Percentiles rank a stretch among this genome's conserved stretches.
Evolutionary conservation across 2,113 vertebrate species (phyloP).

Genomic region (Sialia sialis): DNA sequence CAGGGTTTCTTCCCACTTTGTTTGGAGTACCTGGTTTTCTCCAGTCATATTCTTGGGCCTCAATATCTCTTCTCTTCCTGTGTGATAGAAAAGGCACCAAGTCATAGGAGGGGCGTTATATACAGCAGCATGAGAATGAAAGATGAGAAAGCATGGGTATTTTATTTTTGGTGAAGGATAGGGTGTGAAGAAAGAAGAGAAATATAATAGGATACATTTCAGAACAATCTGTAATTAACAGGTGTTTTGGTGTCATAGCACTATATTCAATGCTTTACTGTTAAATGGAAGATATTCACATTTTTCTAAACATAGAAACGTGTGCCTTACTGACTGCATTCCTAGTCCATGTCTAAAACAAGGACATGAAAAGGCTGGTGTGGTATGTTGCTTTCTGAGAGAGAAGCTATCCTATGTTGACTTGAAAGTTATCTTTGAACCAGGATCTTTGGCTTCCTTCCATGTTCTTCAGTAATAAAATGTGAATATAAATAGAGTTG

Average conservation of each 20-base stretch:
- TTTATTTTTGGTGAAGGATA: conserved; percentile 48
- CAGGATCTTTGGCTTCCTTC: conserved; percentile 39
- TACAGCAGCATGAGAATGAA: conserved; percentile 16
- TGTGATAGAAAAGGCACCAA: neutral
- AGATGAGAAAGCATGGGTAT: conserved; percentile 38
- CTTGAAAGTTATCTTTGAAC: conserved; percentile 63
- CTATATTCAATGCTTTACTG: conserved; percentile 43
- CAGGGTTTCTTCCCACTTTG: neutral
- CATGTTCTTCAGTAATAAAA: conserved; percentile 58
- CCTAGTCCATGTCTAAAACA: conserved; percentile 31
- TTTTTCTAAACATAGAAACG: conserved; percentile 60
- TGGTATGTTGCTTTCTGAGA: conserved; percentile 46
- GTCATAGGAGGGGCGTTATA: neutral
- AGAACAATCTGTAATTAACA: conserved; percentile 61
- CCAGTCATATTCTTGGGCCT: neutral
- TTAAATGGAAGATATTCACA: conserved; percentile 47
- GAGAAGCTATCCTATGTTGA: neutral
- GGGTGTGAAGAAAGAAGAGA: conserved; percentile 39
- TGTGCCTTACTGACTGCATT: neutral
- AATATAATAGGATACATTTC: conserved; percentile 46
- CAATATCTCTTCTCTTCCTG: neutral
- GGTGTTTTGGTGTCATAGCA: conserved; percentile 49
- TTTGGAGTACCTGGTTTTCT: neutral
- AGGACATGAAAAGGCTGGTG: conserved; percentile 40
- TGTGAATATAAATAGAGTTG: conserved; percentile 55